These are phyloP conservation scores for Tadarida brasiliensis DNA, from an alignment of 2,797 vertebrate species.

Conservation along the genomic window DNA sequence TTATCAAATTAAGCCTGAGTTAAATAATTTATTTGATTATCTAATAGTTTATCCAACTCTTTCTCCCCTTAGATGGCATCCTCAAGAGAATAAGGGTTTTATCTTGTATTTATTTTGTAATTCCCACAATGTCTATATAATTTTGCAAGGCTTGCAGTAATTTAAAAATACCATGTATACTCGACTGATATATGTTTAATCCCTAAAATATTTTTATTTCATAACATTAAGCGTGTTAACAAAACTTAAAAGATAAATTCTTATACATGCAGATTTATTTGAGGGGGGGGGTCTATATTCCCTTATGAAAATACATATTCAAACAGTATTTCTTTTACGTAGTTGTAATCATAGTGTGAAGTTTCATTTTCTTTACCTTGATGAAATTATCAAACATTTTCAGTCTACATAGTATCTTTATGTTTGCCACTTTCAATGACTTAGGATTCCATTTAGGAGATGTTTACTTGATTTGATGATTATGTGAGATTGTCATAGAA, in stretches of 20 bases:
- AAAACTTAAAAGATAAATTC: slow-evolving; percentile 4
- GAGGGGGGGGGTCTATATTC: neutral
- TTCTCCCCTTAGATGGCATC: neutral
- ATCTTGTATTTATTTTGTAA: neutral
- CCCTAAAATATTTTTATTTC: neutral
- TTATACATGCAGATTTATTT: neutral
- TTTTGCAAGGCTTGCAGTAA: neutral
- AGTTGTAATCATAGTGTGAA: neutral
- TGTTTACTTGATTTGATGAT: neutral
- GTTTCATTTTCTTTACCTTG: slow-evolving; percentile 47
- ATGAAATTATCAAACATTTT: neutral
- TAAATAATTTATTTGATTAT: neutral
- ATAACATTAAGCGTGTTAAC: neutral
- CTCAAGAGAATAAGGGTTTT: neutral
- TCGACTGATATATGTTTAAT: neutral
- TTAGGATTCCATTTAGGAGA: neutral
- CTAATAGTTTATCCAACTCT: slow-evolving; percentile 6
- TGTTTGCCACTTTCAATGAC: neutral
- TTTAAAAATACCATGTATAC: neutral
- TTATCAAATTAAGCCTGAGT: neutral
- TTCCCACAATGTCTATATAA: neutral
- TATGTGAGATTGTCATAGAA: neutral
- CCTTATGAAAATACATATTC: neutral
- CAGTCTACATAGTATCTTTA: neutral
- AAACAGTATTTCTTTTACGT: neutral